These are phyloP conservation scores for Equus przewalskii DNA, from an alignment of 2,113 vertebrate genomes.

Conservation along the genomic window DNA sequence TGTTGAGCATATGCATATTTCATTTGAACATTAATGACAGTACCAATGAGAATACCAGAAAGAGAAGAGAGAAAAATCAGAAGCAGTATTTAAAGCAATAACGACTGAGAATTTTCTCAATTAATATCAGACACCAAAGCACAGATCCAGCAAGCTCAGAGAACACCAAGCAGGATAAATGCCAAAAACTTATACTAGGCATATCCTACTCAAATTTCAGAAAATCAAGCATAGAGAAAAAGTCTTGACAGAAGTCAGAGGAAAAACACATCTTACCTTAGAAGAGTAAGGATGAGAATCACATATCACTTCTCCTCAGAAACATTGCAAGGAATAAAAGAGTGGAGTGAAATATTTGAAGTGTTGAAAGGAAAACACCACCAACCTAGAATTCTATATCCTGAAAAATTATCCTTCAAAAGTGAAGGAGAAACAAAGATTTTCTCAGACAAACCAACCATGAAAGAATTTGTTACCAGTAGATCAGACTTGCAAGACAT, in stretches of 20 bases:
- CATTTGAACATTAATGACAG: no score
- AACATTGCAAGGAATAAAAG: background rate
- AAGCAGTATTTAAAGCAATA: background rate
- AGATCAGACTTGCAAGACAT: background rate
- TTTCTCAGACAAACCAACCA: background rate
- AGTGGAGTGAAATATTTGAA: background rate
- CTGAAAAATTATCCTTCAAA: background rate
- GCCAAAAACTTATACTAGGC: no score
- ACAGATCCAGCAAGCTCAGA: background rate
- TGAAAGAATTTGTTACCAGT: background rate
- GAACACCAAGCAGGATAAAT: background rate
- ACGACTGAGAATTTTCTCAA: background rate
- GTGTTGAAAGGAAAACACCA: background rate
- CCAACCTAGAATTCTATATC: background rate
- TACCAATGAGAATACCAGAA: background rate
- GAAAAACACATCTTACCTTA: background rate
- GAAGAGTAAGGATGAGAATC: background rate
- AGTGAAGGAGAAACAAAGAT: background rate
- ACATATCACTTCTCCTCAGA: background rate
- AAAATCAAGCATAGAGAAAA: background rate
- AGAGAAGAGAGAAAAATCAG: background rate
- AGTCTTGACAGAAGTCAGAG: background rate
- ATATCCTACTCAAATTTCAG: background rate
- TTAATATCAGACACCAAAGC: background rate
- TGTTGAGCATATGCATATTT: no score